phyloP scores from a whole-genome alignment of 1,140 invertebrate species.

The Drosophila busckii region DNA sequence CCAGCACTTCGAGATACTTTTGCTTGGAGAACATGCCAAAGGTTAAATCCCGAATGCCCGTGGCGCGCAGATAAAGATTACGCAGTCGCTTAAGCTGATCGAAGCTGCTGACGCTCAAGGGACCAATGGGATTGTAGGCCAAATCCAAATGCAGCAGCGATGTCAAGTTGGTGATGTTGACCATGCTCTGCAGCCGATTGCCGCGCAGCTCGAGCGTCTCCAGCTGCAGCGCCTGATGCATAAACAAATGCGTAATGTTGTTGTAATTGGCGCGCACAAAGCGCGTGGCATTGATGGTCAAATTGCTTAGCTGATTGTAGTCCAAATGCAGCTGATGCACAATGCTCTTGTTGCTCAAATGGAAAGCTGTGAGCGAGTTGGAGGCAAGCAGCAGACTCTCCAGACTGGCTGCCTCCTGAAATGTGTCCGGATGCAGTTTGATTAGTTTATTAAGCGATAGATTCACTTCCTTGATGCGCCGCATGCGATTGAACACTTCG shows the following conservation, averaged over 20 bases:
- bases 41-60: slow-evolving; percentile 46
- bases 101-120: slow-evolving; percentile 61
- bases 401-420: slow-evolving; percentile 54
- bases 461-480: slow-evolving; percentile 63
- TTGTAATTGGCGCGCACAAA: slow-evolving; percentile 67
- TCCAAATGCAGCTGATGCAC: slow-evolving; percentile 62
- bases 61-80: slow-evolving; percentile 48
- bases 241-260: slow-evolving; percentile 41
- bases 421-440: slow-evolving; percentile 61
- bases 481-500: slow-evolving; percentile 62
- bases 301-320: slow-evolving; percentile 58
- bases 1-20: slow-evolving; percentile 57
- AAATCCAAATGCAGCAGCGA: slow-evolving; percentile 56
- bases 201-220: slow-evolving; percentile 54
- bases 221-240: slow-evolving; percentile 51
- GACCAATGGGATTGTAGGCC: slow-evolving; percentile 66
- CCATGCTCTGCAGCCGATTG: slow-evolving; percentile 54
- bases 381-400: slow-evolving; percentile 55
- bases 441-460: slow-evolving; percentile 57
- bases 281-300: slow-evolving; percentile 60
- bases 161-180: slow-evolving; percentile 57
- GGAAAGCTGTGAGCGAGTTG: slow-evolving; percentile 51
- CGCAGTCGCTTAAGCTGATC: slow-evolving; percentile 57
- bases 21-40: slow-evolving; percentile 77
- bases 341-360: slow-evolving; percentile 62